Conservation (phyloP, 37 sponge, comb jelly and placozoan genomes). For the Diacarnus erythraeanus region DNA sequence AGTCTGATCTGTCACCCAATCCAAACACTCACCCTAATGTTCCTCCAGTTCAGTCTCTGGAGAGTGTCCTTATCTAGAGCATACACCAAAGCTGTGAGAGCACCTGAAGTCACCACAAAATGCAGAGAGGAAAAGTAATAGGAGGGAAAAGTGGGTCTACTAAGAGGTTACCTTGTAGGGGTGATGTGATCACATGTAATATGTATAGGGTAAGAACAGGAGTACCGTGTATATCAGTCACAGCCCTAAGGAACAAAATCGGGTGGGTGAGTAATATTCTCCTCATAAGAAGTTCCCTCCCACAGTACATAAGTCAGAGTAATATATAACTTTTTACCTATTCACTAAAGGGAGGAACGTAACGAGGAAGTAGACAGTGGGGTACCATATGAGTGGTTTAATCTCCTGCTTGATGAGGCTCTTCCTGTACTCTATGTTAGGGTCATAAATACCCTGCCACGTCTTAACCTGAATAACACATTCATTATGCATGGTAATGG, state of each 20-base stretch:
- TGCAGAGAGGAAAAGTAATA: background rate
- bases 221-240: background rate
- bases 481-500: background rate
- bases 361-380: constrained; percentile 49
- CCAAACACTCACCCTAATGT: constrained; percentile 31
- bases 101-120: constrained; percentile 30
- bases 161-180: constrained; percentile 50
- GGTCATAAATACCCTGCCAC: constrained; percentile 67
- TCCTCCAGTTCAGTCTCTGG: constrained; percentile 44
- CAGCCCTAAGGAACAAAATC: constrained; percentile 9
- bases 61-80: constrained; percentile 67
- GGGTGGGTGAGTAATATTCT: background rate
- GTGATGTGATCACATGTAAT: constrained; percentile 69
- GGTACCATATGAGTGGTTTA: constrained; percentile 66
- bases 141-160: background rate
- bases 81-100: constrained; percentile 55
- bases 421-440: constrained; percentile 30
- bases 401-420: constrained; percentile 39
- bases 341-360: constrained; percentile 56
- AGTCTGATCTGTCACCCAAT: background rate
- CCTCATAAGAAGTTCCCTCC: background rate
- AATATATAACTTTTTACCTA: constrained; percentile 33
- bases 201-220: constrained; percentile 32
- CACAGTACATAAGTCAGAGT: background rate
- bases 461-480: constrained; percentile 1